Evolutionary conservation across 2,113 vertebrate genomes (phyloP).

Genomic region (Etia nguti): DNA sequence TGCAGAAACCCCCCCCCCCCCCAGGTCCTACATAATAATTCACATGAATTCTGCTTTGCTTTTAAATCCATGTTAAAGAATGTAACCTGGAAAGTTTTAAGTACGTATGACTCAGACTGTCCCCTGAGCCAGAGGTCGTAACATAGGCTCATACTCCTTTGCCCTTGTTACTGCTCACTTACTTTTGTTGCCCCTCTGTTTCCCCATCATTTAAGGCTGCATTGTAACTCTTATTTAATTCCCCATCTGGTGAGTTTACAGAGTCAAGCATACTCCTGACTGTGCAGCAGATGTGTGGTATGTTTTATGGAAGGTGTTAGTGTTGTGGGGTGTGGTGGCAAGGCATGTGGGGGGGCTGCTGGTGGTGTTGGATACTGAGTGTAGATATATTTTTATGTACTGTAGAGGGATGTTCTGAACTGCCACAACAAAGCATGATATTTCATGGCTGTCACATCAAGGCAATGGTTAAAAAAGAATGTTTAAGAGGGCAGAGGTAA

Average conservation of each 20-base stretch:
- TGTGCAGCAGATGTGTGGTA: slow-evolving; percentile 72
- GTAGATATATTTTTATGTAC: slow-evolving; percentile 66
- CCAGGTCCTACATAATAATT: not conserved
- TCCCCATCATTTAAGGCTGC: slow-evolving; percentile 56
- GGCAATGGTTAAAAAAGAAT: not conserved
- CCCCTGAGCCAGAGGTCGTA: slow-evolving; percentile 12
- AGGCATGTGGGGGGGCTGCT: slow-evolving; percentile 5
- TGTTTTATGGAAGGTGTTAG: slow-evolving; percentile 69
- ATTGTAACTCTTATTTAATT: slow-evolving; percentile 67
- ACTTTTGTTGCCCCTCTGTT: slow-evolving; percentile 43
- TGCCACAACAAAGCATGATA: slow-evolving; percentile 49
- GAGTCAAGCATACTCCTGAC: slow-evolving; percentile 69
- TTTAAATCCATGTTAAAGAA: not conserved
- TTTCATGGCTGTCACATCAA: slow-evolving; percentile 23
- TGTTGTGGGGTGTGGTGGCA: slow-evolving; percentile 27
- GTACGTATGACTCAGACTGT: not conserved
- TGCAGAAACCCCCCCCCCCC: too few relatives aligned
- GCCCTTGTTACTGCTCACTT: slow-evolving; percentile 40
- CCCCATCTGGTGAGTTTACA: slow-evolving; percentile 75
- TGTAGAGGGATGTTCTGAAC: slow-evolving; percentile 47
- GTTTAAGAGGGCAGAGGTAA: not conserved
- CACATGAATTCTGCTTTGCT: not conserved
- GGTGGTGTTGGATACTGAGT: slow-evolving; percentile 35
- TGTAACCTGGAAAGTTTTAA: not conserved
- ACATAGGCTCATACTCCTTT: slow-evolving; percentile 13